Evolutionary conservation across 2,888 invertebrate species (phyloP).

Genomic region (Melanophora roralis): DNA sequence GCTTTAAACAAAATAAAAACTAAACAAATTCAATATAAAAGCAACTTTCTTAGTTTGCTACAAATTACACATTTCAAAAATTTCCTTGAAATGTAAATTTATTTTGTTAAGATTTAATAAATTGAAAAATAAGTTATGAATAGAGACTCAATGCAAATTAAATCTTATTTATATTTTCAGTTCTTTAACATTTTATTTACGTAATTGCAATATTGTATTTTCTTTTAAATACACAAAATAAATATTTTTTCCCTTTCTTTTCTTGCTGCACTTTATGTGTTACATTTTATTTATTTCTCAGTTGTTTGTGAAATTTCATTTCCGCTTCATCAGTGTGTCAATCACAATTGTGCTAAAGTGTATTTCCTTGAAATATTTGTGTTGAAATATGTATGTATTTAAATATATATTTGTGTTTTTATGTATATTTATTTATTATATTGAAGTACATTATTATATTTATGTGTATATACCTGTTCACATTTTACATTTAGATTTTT

Average conservation of each 20-base stretch:
- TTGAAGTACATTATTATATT: neutral
- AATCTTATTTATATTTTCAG: neutral
- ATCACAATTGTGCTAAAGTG: conserved; percentile 56
- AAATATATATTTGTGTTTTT: neutral
- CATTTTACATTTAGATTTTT: too few relatives aligned
- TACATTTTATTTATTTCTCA: conserved; percentile 17
- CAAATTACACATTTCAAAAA: too few relatives aligned
- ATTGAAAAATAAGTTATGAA: too few relatives aligned
- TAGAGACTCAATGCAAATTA: neutral
- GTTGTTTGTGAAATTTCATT: conserved; percentile 54
- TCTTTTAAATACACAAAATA: neutral
- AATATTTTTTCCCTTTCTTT: neutral
- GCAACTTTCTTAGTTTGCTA: too few relatives aligned
- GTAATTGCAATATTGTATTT: conserved; percentile 1
- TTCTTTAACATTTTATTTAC: neutral
- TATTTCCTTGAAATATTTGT: conserved; percentile 53
- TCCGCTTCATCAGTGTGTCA: conserved; percentile 60
- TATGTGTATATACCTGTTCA: neutral
- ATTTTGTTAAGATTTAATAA: too few relatives aligned
- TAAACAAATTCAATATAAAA: too few relatives aligned
- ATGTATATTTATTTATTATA: neutral
- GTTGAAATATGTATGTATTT: neutral
- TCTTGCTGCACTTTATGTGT: neutral
- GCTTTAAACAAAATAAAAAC: too few relatives aligned
- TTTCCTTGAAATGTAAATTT: too few relatives aligned